Conservation (phyloP, 2,888 invertebrate genomes). For the Microplitis deprimator region DNA sequence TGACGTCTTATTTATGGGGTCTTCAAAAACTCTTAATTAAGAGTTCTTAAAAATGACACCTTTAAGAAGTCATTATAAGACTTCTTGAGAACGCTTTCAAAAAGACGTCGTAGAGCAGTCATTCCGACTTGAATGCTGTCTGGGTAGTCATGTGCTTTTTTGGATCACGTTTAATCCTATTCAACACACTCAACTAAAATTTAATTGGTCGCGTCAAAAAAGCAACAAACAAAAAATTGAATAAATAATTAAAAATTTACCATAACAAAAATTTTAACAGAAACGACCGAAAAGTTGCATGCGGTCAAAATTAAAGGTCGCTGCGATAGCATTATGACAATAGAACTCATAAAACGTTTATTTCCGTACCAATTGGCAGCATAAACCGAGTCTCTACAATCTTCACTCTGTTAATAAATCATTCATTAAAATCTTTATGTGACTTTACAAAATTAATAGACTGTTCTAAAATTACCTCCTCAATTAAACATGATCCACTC, state of each 20-base stretch:
- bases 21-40: too few relatives aligned
- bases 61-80: too few relatives aligned
- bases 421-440: neutral
- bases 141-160: too few relatives aligned
- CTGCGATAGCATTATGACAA: conserved; percentile 28
- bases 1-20: too few relatives aligned
- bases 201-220: too few relatives aligned
- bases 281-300: conserved; percentile 31
- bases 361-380: conserved; percentile 23
- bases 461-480: neutral
- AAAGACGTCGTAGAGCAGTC: too few relatives aligned
- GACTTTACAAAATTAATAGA: neutral
- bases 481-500: conserved; percentile 34
- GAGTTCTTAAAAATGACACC: too few relatives aligned
- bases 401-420: conserved; percentile 28
- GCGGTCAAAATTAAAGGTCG: conserved; percentile 29
- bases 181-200: too few relatives aligned
- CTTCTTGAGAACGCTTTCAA: too few relatives aligned
- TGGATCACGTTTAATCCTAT: too few relatives aligned
- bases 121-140: too few relatives aligned
- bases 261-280: conserved; percentile 25
- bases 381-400: conserved; percentile 31
- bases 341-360: conserved; percentile 23
- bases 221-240: neutral
- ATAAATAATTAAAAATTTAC: conserved; percentile 4